A percentile compares a stretch with the other conserved stretches of the same genome.
Evolutionary conservation across 1,140 invertebrate genomes (phyloP).

Genomic region (Calephelis virginiensis): DNA sequence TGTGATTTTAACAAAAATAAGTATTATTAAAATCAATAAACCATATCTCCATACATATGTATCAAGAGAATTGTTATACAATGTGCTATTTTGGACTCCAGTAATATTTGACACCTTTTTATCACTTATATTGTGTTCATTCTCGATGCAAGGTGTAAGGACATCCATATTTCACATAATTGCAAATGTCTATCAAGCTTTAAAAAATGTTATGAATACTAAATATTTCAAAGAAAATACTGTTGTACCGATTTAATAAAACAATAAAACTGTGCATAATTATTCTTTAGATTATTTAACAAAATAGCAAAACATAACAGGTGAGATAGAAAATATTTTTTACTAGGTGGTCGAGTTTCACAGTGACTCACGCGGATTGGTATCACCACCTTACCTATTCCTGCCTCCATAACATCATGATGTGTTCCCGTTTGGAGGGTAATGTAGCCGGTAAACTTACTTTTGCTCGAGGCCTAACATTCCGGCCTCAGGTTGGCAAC

Average conservation of each 20-base stretch:
- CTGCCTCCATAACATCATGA: no score
- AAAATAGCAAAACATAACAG: no score
- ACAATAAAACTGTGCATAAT: not conserved
- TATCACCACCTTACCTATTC: no score
- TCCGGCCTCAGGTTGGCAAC: no score
- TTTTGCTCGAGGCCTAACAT: no score
- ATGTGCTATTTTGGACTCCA: constrained; percentile 68
- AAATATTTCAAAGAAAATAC: constrained; percentile 67
- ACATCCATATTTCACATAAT: constrained; percentile 59
- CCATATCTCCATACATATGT: constrained; percentile 55
- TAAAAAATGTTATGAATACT: constrained; percentile 68
- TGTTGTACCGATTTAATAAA: constrained; percentile 35
- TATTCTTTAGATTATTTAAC: no score
- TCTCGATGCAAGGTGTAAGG: constrained; percentile 52
- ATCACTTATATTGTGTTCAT: constrained; percentile 63
- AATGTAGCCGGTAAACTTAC: no score
- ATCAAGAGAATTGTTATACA: constrained; percentile 61
- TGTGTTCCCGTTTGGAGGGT: no score
- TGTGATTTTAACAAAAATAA: constrained; percentile 65
- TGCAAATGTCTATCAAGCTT: constrained; percentile 67
- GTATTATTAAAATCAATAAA: constrained; percentile 52
- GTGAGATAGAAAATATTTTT: no score
- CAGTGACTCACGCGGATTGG: no score
- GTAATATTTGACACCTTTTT: constrained; percentile 69
- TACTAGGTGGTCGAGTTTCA: no score